Evolutionary conservation across 2,797 vertebrate genomes (phyloP).

Genomic region (Ataeniobius toweri): DNA sequence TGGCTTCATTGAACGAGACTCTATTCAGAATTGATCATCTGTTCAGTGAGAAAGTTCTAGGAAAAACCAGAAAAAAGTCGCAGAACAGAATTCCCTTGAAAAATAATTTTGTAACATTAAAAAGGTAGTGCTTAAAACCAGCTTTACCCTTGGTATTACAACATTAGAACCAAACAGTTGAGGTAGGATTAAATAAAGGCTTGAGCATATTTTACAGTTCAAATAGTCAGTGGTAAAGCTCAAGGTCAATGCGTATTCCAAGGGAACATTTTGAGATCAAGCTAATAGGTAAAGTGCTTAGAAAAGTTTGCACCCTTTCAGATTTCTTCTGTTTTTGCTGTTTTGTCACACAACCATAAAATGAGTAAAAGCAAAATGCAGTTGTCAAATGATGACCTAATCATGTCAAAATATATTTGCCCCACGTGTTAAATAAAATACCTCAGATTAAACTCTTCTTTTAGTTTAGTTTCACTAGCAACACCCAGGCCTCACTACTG

Average conservation of each 20-base stretch:
- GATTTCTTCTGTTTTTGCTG: background rate
- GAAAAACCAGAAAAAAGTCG: background rate
- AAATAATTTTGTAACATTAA: background rate
- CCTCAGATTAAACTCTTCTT: too few relatives aligned
- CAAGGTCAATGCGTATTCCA: background rate
- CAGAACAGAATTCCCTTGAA: background rate
- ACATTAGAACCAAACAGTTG: background rate
- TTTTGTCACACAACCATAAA: background rate
- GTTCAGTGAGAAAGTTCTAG: background rate
- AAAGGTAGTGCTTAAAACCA: background rate
- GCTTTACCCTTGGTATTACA: background rate
- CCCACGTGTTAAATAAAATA: too few relatives aligned
- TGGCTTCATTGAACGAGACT: too few relatives aligned
- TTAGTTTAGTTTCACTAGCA: too few relatives aligned
- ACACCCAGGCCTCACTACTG: too few relatives aligned
- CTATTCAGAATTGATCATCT: background rate
- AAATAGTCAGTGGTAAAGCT: too few relatives aligned
- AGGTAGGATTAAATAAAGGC: background rate
- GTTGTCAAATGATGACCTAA: too few relatives aligned
- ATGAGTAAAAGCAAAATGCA: too few relatives aligned
- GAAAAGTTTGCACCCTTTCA: background rate
- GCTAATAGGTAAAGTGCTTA: background rate
- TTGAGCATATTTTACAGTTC: too few relatives aligned
- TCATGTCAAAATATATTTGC: too few relatives aligned
- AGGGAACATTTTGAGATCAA: background rate